Evolutionary conservation across 2,113 vertebrate genomes (phyloP), one percentile per base, ranked within the genome.

Genomic region (Sphaerodactylus townsendi): DNA sequence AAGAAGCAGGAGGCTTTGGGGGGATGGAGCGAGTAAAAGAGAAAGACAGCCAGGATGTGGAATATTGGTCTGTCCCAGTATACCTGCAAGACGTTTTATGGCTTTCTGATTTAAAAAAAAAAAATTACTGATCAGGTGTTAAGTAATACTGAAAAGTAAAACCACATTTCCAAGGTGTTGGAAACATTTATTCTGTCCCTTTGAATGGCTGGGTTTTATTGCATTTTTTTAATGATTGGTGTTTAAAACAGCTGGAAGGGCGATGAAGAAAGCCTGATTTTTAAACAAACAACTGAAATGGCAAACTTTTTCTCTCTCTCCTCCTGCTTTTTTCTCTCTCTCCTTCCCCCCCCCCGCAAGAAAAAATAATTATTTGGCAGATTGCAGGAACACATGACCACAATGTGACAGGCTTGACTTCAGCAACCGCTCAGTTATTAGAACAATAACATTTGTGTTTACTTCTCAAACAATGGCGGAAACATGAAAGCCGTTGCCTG

Each of bases 61-160:
- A 93, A 93, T 89, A 86, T 66, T 2, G 85, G 88, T 80, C 56
- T 15, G 87, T 82, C 79, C 8, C 19, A 39, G 84, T 92, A 91
- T 94, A 95, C 95, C 95, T 94, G 92, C 92, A 71, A 81, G 17
- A 88, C 78, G 83, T 86, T 95, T 95, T 95, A 95, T 75, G 85
- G 93, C 94, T 91, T 90, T 87, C 87, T 91, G 86, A 82, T 88
- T 86, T 14, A 7, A 35, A 23, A 62, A 62, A 44, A 74, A 85
- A 86, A 91, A 79, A 85, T 85, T 25, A 82, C 90, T 91, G 92
- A 91, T 95, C 96, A 96, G 96, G 96, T 96, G 96, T 91, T 96
- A 95, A 95, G 96, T 94, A 94, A 95, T 89, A 89, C 93, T 81
- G 89, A 95, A 95, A 94, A 96, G 94, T 95, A 87, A 93, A 96